Percentiles rank a stretch among this genome's conserved stretches.
Evolutionary conservation across 2,797 vertebrate genomes (phyloP).

Genomic region (Euthynnus affinis): DNA sequence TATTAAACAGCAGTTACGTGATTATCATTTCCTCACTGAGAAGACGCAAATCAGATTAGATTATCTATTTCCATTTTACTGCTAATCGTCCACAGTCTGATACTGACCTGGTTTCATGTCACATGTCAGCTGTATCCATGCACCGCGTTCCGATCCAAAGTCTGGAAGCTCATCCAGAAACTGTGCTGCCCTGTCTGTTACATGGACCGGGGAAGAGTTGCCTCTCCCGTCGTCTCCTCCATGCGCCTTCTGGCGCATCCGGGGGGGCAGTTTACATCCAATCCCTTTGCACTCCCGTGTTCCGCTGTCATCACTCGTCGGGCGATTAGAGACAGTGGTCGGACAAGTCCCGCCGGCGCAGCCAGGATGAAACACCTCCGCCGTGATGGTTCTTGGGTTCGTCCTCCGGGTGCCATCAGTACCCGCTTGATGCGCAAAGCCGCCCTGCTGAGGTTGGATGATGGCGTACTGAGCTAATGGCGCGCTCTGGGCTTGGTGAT

Average conservation of each 20-base stretch:
- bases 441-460: slow-evolving; percentile 68
- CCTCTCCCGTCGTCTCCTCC: slow-evolving; percentile 64
- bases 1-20: background rate
- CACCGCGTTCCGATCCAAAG: slow-evolving; percentile 83
- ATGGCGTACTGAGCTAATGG: slow-evolving; percentile 74
- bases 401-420: slow-evolving; percentile 66
- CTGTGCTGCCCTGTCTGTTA: slow-evolving; percentile 88
- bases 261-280: slow-evolving; percentile 85
- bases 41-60: background rate
- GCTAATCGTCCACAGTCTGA: background rate
- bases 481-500: slow-evolving; percentile 60
- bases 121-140: slow-evolving; percentile 90
- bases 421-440: slow-evolving; percentile 30
- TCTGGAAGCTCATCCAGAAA: slow-evolving; percentile 87
- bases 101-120: slow-evolving; percentile 90
- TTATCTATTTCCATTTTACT: background rate
- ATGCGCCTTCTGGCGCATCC: slow-evolving; percentile 78
- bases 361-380: slow-evolving; percentile 80
- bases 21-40: background rate
- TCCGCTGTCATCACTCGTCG: slow-evolving; percentile 58
- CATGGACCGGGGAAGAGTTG: slow-evolving; percentile 76
- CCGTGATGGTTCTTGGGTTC: slow-evolving; percentile 80
- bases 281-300: slow-evolving; percentile 84
- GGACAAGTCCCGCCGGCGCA: slow-evolving; percentile 82
- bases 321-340: slow-evolving; percentile 57